Evolutionary conservation across 2,888 invertebrate genomes (phyloP).

Genomic region (Nemotelus pantherinus): DNA sequence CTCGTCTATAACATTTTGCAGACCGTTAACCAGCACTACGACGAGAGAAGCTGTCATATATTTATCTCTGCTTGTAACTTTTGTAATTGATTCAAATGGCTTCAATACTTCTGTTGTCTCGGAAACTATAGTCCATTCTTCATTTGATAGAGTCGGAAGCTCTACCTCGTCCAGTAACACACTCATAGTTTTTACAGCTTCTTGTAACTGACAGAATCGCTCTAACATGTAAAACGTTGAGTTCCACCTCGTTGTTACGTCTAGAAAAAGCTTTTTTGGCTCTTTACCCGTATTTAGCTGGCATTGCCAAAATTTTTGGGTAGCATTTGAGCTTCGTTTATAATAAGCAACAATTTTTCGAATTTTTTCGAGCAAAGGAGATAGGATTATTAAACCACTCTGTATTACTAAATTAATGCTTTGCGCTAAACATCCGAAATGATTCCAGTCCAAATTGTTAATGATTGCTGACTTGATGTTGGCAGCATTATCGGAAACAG

Average conservation of each 20-base stretch:
- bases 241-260: background rate
- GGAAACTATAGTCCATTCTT: too few relatives aligned
- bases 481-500: slow-evolving; percentile 52
- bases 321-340: background rate
- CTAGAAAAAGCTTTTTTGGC: background rate
- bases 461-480: slow-evolving; percentile 49
- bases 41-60: too few relatives aligned
- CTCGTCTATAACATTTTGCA: too few relatives aligned
- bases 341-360: background rate
- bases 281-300: background rate
- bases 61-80: too few relatives aligned
- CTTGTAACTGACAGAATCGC: too few relatives aligned
- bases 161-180: too few relatives aligned
- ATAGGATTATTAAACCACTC: slow-evolving; percentile 47
- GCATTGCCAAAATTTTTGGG: background rate
- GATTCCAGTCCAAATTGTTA: slow-evolving; percentile 50
- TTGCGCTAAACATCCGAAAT: slow-evolving; percentile 52
- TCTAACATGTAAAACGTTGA: too few relatives aligned
- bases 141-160: too few relatives aligned
- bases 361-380: background rate
- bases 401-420: slow-evolving; percentile 51
- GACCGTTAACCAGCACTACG: too few relatives aligned
- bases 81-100: too few relatives aligned
- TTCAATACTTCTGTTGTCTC: too few relatives aligned
- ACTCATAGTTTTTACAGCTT: too few relatives aligned